These are phyloP conservation scores for Enoplosus armatus DNA, from an alignment of 2,797 vertebrate species.

Conservation along the genomic window DNA sequence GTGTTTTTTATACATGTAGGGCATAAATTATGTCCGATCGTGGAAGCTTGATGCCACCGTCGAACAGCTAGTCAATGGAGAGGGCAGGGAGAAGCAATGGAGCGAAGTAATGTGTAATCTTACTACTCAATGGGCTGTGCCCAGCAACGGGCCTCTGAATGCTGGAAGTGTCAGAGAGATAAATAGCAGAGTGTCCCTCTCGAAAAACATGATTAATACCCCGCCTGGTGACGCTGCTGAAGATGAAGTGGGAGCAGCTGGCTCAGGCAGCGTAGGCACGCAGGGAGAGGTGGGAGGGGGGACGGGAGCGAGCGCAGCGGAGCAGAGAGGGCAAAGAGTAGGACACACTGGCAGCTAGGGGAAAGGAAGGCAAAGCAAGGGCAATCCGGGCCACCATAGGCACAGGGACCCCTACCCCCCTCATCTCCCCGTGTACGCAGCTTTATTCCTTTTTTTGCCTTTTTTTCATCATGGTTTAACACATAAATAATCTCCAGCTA, in stretches of 20 bases:
- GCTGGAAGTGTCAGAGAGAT: constrained; percentile 99
- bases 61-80: constrained; percentile 99
- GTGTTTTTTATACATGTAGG: constrained; percentile 86
- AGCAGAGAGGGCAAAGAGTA: constrained; percentile 99
- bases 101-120: constrained; percentile 99
- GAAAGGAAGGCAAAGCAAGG: constrained; percentile 87
- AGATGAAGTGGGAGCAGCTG: constrained; percentile 99
- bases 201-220: constrained; percentile 99
- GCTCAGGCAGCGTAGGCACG: constrained; percentile 96
- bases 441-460: constrained; percentile 35
- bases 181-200: constrained; percentile 99
- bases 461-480: constrained; percentile 53
- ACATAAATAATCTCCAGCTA: constrained; percentile 81
- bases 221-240: constrained; percentile 98
- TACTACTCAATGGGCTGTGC: constrained; percentile 99
- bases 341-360: constrained; percentile 91
- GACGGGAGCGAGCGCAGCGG: constrained; percentile 86
- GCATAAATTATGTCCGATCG: constrained; percentile 98
- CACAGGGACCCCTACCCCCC: constrained; percentile 71
- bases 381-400: constrained; percentile 84
- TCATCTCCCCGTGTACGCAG: constrained; percentile 50
- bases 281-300: constrained; percentile 88
- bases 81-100: constrained; percentile 99
- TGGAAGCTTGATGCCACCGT: constrained; percentile 95
- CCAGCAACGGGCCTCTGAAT: constrained; percentile 95